These are phyloP conservation scores for Genyomyrus donnyi DNA, from an alignment of 2,113 vertebrate genomes.

Conservation along the genomic window DNA sequence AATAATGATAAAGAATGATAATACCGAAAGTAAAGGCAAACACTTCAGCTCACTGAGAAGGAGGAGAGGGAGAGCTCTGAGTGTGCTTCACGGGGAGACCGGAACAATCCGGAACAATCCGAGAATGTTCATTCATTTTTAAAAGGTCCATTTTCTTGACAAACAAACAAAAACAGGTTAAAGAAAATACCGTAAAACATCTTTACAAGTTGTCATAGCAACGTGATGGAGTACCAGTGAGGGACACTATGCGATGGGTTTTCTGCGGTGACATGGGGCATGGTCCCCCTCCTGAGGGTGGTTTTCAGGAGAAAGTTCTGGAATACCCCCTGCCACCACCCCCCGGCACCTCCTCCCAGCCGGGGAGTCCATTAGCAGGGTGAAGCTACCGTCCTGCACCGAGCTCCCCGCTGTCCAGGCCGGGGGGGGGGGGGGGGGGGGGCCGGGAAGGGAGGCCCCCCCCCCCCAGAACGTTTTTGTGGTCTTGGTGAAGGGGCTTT, in stretches of 20 bases:
- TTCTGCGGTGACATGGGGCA: not conserved
- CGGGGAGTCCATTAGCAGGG: constrained; percentile 15
- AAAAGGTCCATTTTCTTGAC: constrained; percentile 16
- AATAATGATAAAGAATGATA: constrained; percentile 32
- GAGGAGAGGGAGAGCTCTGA: not conserved
- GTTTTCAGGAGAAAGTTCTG: not conserved
- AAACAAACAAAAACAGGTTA: constrained; percentile 18
- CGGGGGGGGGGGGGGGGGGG: not conserved
- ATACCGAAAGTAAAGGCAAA: constrained; percentile 11
- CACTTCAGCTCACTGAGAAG: constrained; percentile 20
- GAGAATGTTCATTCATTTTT: constrained; percentile 12
- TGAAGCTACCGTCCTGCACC: not conserved
- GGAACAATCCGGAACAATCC: constrained; percentile 16
- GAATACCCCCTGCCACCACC: not conserved
- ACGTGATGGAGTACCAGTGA: constrained; percentile 22
- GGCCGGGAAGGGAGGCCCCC: not conserved
- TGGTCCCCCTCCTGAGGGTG: constrained; percentile 12
- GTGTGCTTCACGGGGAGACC: constrained; percentile 30
- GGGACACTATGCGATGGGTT: constrained; percentile 12
- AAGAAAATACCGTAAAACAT: constrained; percentile 30
- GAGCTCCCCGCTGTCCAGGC: not conserved
- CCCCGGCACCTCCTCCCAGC: constrained; percentile 4
- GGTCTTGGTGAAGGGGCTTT: constrained; percentile 68
- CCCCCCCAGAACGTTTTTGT: no score
- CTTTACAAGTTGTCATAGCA: constrained; percentile 33